Evolutionary conservation across 1,140 invertebrate genomes (phyloP).

Genomic region (Euborellia annulipes): DNA sequence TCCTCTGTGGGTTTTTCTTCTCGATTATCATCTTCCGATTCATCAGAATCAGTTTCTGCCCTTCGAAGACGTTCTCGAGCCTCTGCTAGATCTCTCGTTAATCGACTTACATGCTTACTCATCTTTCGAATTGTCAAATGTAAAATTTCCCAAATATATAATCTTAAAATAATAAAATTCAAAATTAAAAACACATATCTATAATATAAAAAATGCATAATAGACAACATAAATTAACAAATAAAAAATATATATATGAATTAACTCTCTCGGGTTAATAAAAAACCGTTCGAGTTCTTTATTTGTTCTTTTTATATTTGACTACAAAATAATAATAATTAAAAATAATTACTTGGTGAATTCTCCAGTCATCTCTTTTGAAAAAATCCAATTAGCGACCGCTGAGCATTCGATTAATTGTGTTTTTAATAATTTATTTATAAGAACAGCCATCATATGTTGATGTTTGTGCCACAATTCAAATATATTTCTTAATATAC

Average conservation of each 20-base stretch:
- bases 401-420: constrained; percentile 92
- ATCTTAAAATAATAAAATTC: constrained; percentile 28
- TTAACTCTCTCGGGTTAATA: too few species aligned
- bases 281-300: too few species aligned
- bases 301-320: too few species aligned
- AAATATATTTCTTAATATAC: constrained; percentile 82
- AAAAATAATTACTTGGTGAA: constrained; percentile 61
- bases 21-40: constrained; percentile 55
- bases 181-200: too few species aligned
- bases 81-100: constrained; percentile 70
- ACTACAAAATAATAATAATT: constrained; percentile 3
- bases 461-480: constrained; percentile 89
- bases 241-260: too few species aligned
- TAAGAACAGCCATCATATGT: constrained; percentile 91
- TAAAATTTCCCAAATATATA: constrained; percentile 94
- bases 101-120: constrained; percentile 82
- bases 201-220: too few species aligned
- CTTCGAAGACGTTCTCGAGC: constrained; percentile 67
- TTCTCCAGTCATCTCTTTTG: constrained; percentile 83
- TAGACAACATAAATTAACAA: too few species aligned
- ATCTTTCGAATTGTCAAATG: constrained; percentile 93
- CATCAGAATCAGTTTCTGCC: constrained; percentile 57
- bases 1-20: constrained; percentile 62
- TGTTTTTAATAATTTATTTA: constrained; percentile 95
- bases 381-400: constrained; percentile 98